These are phyloP conservation scores for Potamarius usumacintae DNA, from an alignment of 2,113 vertebrate species.

Conservation along the genomic window DNA sequence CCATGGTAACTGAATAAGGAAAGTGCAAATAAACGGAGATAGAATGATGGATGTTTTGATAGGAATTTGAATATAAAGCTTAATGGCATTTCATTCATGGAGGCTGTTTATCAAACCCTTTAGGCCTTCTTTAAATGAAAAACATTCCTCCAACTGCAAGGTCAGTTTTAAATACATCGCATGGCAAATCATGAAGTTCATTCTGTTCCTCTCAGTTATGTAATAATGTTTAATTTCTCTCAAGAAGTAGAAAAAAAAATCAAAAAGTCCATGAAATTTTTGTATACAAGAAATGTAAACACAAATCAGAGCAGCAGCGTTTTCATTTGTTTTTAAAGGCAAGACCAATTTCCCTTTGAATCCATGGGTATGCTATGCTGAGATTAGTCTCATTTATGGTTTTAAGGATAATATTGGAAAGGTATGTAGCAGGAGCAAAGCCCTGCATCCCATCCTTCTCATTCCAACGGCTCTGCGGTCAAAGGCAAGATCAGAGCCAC, in stretches of 20 bases:
- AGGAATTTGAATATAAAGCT: background rate
- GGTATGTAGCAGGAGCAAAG: slow-evolving; percentile 51
- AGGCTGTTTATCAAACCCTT: background rate
- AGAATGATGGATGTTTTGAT: background rate
- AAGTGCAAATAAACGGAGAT: background rate
- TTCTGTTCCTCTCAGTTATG: background rate
- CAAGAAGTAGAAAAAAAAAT: slow-evolving; percentile 6
- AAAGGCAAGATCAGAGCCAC: slow-evolving; percentile 40
- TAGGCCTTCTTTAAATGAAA: background rate
- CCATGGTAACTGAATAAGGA: slow-evolving; percentile 8
- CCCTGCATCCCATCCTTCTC: slow-evolving; percentile 50
- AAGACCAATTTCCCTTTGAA: slow-evolving; percentile 24
- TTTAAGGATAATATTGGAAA: slow-evolving; percentile 42
- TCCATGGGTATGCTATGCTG: background rate
- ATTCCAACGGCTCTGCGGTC: slow-evolving; percentile 57
- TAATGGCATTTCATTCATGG: slow-evolving; percentile 12
- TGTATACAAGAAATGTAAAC: background rate
- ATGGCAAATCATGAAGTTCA: background rate
- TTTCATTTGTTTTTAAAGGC: slow-evolving; percentile 40
- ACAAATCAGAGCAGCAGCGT: slow-evolving; percentile 11
- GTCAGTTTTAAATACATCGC: background rate
- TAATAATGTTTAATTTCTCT: slow-evolving; percentile 10
- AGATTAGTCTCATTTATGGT: slow-evolving; percentile 35
- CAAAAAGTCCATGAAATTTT: background rate
- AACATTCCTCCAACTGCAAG: background rate